A percentile compares a stretch with the other conserved stretches of the same genome.
Evolutionary conservation across 2,113 vertebrate species (phyloP).

Genomic region (Sinosuthora webbiana): DNA sequence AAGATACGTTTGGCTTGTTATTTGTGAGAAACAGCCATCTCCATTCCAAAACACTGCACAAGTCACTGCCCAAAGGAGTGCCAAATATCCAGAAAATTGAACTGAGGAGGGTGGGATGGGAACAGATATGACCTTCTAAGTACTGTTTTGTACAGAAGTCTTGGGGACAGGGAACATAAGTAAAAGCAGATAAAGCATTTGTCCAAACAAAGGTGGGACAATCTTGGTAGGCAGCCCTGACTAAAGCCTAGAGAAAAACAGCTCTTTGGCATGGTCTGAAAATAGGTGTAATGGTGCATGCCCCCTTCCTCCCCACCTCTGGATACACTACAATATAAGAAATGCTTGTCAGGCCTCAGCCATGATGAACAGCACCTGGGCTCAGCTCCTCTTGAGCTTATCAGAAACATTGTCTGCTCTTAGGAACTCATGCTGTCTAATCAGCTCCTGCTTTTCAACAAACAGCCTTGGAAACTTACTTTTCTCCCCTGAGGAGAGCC

Average conservation of each 20-base stretch:
- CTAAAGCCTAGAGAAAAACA: background rate
- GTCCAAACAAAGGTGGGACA: background rate
- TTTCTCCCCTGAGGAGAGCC: background rate
- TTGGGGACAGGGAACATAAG: background rate
- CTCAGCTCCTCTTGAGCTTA: background rate
- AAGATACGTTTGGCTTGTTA: background rate
- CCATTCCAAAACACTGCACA: background rate
- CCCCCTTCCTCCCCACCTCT: background rate
- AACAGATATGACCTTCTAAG: background rate
- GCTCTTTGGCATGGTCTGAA: background rate
- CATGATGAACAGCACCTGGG: background rate
- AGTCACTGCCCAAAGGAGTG: background rate
- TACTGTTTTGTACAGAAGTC: background rate
- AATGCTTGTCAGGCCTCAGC: background rate
- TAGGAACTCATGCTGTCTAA: background rate
- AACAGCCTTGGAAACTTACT: background rate
- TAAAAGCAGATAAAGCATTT: background rate
- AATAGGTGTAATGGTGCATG: background rate
- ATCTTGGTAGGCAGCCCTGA: background rate
- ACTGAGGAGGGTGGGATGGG: fast-evolving
- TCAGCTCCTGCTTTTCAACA: background rate
- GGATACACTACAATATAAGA: background rate
- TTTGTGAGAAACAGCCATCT: background rate
- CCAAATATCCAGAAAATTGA: background rate
- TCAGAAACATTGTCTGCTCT: background rate